Evolutionary conservation across 2,888 invertebrate genomes (phyloP), one percentile per base, ranked within the genome.

Genomic region (Oeneis ivallda): DNA sequence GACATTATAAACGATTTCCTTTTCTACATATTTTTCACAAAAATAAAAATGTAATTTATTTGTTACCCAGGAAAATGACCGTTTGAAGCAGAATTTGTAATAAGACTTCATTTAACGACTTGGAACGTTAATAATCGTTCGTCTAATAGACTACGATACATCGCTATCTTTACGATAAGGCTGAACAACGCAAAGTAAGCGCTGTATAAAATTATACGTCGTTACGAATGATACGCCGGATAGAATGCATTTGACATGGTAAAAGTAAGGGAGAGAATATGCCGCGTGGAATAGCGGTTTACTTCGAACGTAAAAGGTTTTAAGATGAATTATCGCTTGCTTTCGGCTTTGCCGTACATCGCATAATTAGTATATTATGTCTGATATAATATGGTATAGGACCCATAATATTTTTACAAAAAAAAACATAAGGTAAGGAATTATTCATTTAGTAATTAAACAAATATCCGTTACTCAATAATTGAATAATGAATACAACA

Each of bases 131-230:
- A 57, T 43, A 45, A 45, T 45, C 54, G 37, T 39, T 54, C 17
- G 26, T 49, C 19, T 50, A 60, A 60, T 60, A 60, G 49, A 19
- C n/a, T 49, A 6, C 60, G 49, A 60, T 49, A 49, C 19, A 50
- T 66, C 50, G 58, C 52, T 64, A 53, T 59, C 54, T 67, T 41
- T 59, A 68, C 65, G 65, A 69, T 64, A 67, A 47, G 63, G 53
- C 59, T 67, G 65, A 70, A 62, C 66, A 63, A 15, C 53, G 49
- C 19, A 17, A 17, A 39, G 60, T 60, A 49, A 60, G 54, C 63
- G 61, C 59, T 64, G 64, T 67, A 69, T 68, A 66, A 68, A 68
- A 61, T 64, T 68, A 69, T 68, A 57, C 64, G 63, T 67, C 67
- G 67, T 66, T 69, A 67, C 66, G 19, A 61, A 57, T 34, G 56